phyloP scores from a whole-genome alignment of 2,113 vertebrate genomes.

The Microcebus lehilahytsara region DNA sequence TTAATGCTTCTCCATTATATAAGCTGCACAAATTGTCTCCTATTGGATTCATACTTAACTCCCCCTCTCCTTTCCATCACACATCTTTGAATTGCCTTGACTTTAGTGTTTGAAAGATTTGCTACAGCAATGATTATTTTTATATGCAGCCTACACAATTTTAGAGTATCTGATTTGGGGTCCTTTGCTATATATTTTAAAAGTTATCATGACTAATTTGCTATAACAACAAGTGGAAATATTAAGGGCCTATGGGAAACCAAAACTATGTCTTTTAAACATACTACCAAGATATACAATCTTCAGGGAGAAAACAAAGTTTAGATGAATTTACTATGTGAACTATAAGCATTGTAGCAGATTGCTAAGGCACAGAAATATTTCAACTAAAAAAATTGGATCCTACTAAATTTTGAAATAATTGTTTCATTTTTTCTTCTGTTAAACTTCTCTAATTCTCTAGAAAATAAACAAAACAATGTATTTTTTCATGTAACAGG shows the following conservation, averaged over 20 bases:
- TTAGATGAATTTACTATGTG: not conserved
- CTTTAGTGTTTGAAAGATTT: conserved; percentile 11
- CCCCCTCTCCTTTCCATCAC: conserved; percentile 61
- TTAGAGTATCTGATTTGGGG: not conserved
- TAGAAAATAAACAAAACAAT: not conserved
- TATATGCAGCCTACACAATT: not conserved
- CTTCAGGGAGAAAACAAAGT: not conserved
- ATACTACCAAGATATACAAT: not conserved
- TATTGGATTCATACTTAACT: not conserved
- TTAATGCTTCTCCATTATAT: not conserved
- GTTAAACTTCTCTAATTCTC: not conserved
- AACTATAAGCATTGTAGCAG: not conserved
- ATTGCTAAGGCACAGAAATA: not conserved
- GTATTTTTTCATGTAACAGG: not conserved
- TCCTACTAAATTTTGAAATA: not conserved
- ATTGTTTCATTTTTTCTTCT: not conserved
- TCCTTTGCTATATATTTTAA: not conserved
- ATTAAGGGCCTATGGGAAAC: not conserved
- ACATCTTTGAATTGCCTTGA: conserved; percentile 19
- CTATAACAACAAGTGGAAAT: not conserved
- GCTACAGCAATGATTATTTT: not conserved
- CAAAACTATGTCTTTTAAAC: not conserved
- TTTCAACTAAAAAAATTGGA: not conserved
- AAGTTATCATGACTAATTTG: not conserved
- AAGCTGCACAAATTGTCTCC: not conserved